Evolutionary conservation across 2,797 vertebrate genomes (phyloP), one percentile per base, ranked within the genome.

Genomic region (Siniperca scherzeri): DNA sequence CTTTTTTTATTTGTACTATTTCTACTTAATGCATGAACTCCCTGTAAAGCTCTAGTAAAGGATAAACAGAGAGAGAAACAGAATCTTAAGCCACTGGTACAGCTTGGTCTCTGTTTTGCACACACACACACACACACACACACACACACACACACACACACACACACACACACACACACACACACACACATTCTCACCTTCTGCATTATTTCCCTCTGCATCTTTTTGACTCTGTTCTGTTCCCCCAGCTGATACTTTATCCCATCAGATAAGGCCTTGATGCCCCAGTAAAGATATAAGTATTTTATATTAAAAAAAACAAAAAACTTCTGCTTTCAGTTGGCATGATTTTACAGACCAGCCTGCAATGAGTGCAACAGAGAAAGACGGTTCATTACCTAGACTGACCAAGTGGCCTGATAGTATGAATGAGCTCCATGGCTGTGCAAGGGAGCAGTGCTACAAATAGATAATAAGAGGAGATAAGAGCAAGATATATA

Each of bases 1-100:
- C 14, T 80, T 69, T 74, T 55, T 80, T 64, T 69, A 42, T 80
- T 71, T 67, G 14, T 78, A 53, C 64, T 19, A 9, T 83, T 61
- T 81, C 38, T 0, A 16, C 53, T 74, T 38, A 60, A 73, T 6
- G 38, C 81, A 70, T 72, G 64, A 86, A 75, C 59, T 69, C 57
- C 52, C 65, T 25, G 27, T 79, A 25, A 55, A 67, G 59, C 76
- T 78, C 10, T 9, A 50, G 21, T 38, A n/a, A 40, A 62, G 66
- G 42, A 80, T 74, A 50, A 76, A 72, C 66, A 80, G 21, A 52
- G 40, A 70, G 46, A 38, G 52, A 62, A n/a, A 27, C 12, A 22
- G 27, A 55, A 44, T 52, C 25, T 67, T 36, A 65, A 82, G 59
- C 30, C 6, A 27, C 13, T 65, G 38, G 46, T 52, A 30, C 44